Percentiles rank a stretch among this genome's conserved stretches.
Conservation (phyloP, 2,888 invertebrate species). For the Hypercompe scribonia region DNA sequence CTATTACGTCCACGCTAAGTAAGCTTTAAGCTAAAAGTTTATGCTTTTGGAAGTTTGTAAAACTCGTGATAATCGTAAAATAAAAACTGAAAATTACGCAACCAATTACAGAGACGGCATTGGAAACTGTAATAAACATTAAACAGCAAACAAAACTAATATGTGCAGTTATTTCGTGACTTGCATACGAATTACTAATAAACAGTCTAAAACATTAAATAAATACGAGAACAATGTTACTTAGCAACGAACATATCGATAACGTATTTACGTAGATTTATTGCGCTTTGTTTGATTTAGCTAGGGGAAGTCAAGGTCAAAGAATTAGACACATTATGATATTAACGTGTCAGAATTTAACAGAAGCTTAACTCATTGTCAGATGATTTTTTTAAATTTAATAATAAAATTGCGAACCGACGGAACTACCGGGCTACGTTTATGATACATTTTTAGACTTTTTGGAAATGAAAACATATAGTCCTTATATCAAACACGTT, state of each 20-base stretch:
- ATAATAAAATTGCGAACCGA: neutral
- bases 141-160: neutral
- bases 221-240: neutral
- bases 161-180: neutral
- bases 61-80: neutral
- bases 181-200: neutral
- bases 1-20: neutral
- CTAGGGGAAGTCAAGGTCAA: neutral
- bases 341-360: neutral
- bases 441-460: neutral
- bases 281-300: neutral
- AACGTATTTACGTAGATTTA: neutral
- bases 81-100: neutral
- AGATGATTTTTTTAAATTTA: neutral
- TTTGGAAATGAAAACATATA: neutral
- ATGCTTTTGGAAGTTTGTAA: too few species aligned
- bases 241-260: neutral
- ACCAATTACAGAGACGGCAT: neutral
- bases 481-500: neutral
- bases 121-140: neutral
- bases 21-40: too few species aligned
- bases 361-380: neutral
- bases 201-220: neutral
- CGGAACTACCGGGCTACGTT: rapidly evolving
- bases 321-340: neutral